A percentile compares a stretch with the other conserved stretches of the same genome.
phyloP scores from a whole-genome alignment of 2,797 vertebrate genomes.

The Pipistrellus pygmaeus region DNA sequence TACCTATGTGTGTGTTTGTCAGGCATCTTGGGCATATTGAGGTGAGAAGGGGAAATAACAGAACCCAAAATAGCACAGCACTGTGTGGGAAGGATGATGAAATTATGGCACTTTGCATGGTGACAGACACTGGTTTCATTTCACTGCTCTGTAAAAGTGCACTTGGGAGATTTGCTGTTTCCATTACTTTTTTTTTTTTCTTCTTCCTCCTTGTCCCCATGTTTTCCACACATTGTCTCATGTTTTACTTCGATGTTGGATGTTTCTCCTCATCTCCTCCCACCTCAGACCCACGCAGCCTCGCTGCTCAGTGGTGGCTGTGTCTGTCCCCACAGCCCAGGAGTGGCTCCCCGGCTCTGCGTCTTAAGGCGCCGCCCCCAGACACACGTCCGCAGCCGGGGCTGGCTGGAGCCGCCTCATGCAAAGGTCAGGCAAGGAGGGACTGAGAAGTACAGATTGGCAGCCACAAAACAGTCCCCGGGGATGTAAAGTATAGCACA shows the following conservation, averaged over 20 bases:
- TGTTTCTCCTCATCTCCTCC: not conserved
- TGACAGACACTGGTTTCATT: conserved; percentile 80
- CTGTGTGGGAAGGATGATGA: conserved; percentile 78
- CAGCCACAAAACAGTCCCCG: too few relatives aligned
- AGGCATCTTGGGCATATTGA: conserved; percentile 68
- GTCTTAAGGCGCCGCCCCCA: not conserved
- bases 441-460: not conserved
- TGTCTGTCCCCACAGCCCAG: fast-evolving
- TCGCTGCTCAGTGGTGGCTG: conserved; percentile 57
- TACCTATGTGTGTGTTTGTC: conserved; percentile 77
- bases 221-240: conserved; percentile 71
- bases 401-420: not conserved
- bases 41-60: conserved; percentile 56
- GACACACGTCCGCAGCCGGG: fast-evolving
- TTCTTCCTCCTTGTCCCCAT: not conserved
- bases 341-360: fast-evolving
- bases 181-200: conserved; percentile 43
- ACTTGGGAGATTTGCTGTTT: conserved; percentile 66
- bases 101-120: conserved; percentile 67
- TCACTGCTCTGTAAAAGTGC: conserved; percentile 60
- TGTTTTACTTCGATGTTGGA: conserved; percentile 77
- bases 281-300: conserved; percentile 48
- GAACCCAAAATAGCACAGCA: conserved; percentile 80
- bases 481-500: not conserved
- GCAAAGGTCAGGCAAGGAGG: not conserved